Evolutionary conservation across 2,888 invertebrate genomes (phyloP), one percentile per base, ranked within the genome.

Genomic region (Drosophila infuscata): DNA sequence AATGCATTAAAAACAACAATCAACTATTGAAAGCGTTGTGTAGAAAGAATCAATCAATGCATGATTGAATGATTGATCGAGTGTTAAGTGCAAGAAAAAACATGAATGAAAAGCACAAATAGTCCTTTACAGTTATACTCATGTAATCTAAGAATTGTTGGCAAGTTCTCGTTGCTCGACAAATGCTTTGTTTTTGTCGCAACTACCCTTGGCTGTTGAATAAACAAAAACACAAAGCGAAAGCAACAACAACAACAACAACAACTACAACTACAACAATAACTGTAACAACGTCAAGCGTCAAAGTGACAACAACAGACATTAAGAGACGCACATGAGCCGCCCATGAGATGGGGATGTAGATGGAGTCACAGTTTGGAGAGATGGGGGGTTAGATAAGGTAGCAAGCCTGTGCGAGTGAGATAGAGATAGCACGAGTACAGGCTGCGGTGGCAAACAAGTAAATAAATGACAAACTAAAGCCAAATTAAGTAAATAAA

Each of bases 401-500:
- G 49, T 49, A 20, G 67, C 52, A n/a, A 11, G 30, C 17, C 29
- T 35, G 53, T 33, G 62, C 20, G 48, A 43, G 63, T 52, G 59
- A 9, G 41, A 53, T 25, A 52, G 41, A 62, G 60, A 65, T 33
- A 56, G 54, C 52, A 30, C 57, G 48, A 46, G 51, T 35, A 38
- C 51, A 56, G 63, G 57, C 70, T 76, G 85, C 74, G 79, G 82
- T 67, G 76, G 79, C 78, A 75, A 83, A 79, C 78, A 88, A 89
- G 88, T 88, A 83, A 89, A 87, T 89, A 88, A 88, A 85, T 88
- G 86, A 88, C 89, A 88, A 88, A 89, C 88, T 86, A 89, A 88
- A 89, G 86, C 85, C 88, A 88, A 88, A 88, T 88, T 89, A 89
- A 88, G 89, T 89, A 88, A 86, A 88, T 89, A 89, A 89, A 89